Base-by-base conservation (phyloP, 2,113 vertebrate genomes). In the Antennarius striatus region DNA sequence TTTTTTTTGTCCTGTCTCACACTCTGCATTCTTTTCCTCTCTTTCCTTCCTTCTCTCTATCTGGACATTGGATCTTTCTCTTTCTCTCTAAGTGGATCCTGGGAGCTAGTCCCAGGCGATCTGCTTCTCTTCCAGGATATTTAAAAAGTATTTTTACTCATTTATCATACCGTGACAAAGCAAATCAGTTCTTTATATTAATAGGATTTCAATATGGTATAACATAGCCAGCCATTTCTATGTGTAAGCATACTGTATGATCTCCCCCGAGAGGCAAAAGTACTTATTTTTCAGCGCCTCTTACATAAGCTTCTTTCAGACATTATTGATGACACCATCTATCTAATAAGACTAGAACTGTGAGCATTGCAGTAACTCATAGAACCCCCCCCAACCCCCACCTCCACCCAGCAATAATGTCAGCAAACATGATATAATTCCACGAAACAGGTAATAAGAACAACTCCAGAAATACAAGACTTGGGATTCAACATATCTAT, bases 31-130 rank as follows among this genome's bases (percentile, higher is more conserved):
- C 40, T 77, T 71, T 70, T 70, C 55, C 72, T 56, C 77, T 50
- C 57, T 68, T 64, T 58, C 56, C 29, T 22, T 22, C 22, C 22
- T 22, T 22, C 22, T 22, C 22, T 22, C 40, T 68, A 73, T 65
- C 55, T 59, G 48, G 46, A 50, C 15, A 59, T 85, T 87, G 86
- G 84, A 90, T 86, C 87, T 86, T 56, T 32, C 39, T 54, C 40
- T 72, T 73, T 71, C 73, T 86, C 73, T 86, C 80, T 86, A 88
- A 91, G 83, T 88, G 84, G 84, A 86, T 90, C 81, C 71, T 66
- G 83, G 88, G 82, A 77, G 3, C 68, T 61, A 81, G 85, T 86
- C 87, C 85, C 87, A 87, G 73, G 49, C 46, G 15, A 57, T 16
- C 5, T 73, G 61, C 36, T 32, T 57, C 81, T 61, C 70, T 80